Base-by-base conservation (phyloP, 2,888 invertebrate genomes). In the Psylliodes chrysocephalus region DNA sequence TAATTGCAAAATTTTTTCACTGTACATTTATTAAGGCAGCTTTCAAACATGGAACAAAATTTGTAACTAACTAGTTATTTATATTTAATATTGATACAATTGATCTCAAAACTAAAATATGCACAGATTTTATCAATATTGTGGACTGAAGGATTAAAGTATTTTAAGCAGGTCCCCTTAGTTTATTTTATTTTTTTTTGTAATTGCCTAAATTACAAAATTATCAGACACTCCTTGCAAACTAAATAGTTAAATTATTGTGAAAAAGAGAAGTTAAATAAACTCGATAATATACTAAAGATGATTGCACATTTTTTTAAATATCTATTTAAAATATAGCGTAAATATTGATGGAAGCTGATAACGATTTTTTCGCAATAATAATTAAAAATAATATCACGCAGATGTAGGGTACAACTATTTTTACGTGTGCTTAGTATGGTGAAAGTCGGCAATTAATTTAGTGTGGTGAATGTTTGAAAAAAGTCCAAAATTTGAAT, bases 321-420 rank as follows among this genome's bases (percentile, higher is more conserved):
- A 53, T 33, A 49, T 49, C 12, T 49, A 47, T 12, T 47, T 18
- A 10, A 18, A 30, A 14, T 14, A 25, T 25, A 14, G 38, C 35
- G 38, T 49, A 8, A 25, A 49, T 19, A 47, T 35, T 35, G 35
- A 47, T 35, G 35, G 14, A 46, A 46, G 46, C 47, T 57, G 46
- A 46, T 14, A 22, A 49, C 38, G 47, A 17, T n/a, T 47, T 38
- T 57, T 46, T 25, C 30, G 17, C 57, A 47, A 35, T 59, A 25
- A 25, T 22, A 25, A 47, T 4, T 5, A 47, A 25, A 25, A 22
- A 18, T n/a, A 35, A 18, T 15, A 19, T 44, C 35, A 38, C 12
- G 25, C 35, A 47, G 49, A 59, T 49, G 59, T 59, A 59, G 59
- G 59, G 59, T 59, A 59, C 49, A 10, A 59, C 59, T 59, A 59